Evolutionary conservation across 2,888 invertebrate species (phyloP), one percentile per base, ranked within the genome.

Genomic region (Arctia plantaginis): DNA sequence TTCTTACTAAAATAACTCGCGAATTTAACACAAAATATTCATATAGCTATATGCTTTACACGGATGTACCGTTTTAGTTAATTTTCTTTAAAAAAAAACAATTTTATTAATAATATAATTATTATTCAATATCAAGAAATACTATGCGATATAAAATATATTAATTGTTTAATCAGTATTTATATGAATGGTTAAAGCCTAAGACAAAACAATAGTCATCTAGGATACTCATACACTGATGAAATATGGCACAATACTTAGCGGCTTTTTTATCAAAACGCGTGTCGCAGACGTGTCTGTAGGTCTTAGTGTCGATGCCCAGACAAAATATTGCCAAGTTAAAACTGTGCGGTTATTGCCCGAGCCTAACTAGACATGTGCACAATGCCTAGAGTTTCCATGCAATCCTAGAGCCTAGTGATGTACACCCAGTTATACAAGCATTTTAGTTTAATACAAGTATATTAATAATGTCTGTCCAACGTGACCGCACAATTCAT

Each of bases 301-400:
- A 55, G 72, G 62, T 69, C 59, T 59, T 15, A 39, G 51, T 55
- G 71, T 69, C 71, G 68, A 72, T 72, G 69, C 55, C 69, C 65
- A 72, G 72, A 72, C 66, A 69, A 62, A 72, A 72, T 72, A 72
- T 69, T 69, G 55, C 55, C 55, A 44, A n/a, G 66, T 72, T 47
- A 66, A 59, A 66, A 69, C n/a, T 35, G 55, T 3, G 39, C 55
- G 74, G 74, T 74, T 74, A 71, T 62, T 74, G 71, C 71, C 74
- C 74, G 59, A 66, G 71, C 71, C 70, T 66, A 70, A 59, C 66
- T 35, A n/a, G 27, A 55, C 41, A 27, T 69, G 27, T 33, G 64
- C 47, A 27, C 47, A 10, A 69, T 39, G 30, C 27, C 30, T 62
- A 62, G 30, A 62, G 44, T 30, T 33, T 51, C 27, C 27, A 59